Base-by-base conservation (phyloP, 2,888 invertebrate species). In the Hirtodrosophila duncani region DNA sequence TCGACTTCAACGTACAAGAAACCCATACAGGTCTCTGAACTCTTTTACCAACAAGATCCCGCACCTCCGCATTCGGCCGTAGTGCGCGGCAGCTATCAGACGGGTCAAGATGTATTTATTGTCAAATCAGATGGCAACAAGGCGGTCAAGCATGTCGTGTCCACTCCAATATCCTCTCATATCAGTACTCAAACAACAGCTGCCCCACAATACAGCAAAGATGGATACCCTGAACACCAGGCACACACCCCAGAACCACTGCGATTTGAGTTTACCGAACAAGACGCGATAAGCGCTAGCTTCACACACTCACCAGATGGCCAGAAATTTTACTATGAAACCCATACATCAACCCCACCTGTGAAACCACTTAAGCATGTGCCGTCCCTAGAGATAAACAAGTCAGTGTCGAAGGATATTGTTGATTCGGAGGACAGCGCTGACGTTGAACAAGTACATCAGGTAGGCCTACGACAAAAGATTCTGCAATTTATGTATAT, bases 201-300 rank as follows among this genome's bases (percentile, higher is more conserved):
- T 0, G 37, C 58, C 0, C 7, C 51, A 0, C 17, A 46, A 1
- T 82, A 81, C 37, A 51, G 59, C 1, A 61, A 75, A 3, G 45
- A 60, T 2, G 63, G 67, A 14, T 57, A 67, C 4, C 72, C 53
- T 10, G 39, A 58, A 1, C 59, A 58, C n/a, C 61, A 61, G 5
- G 63, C 64, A 8, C 74, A 67, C 10, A 83, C 83, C 0, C 82
- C 83, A 2, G 84, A 82, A 33, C 86, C 85, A 0, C 36, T 82
- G 20, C 72, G 84, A 29, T 84, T 86, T 26, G 85, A 86, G 61
- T 86, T 86, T 52, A 86, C 85, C 1, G 85, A 86, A 53, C 79
- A 81, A 10, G 85, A 86, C 63, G 85, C 85, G 10, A 81, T 86
- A 16, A 68, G 77, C 2, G 79, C 70, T 10, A 80, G 78, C 21